Evolutionary conservation across 2,113 vertebrate species (phyloP), one percentile per base, ranked within the genome.

Genomic region (Hippocampus zosterae): DNA sequence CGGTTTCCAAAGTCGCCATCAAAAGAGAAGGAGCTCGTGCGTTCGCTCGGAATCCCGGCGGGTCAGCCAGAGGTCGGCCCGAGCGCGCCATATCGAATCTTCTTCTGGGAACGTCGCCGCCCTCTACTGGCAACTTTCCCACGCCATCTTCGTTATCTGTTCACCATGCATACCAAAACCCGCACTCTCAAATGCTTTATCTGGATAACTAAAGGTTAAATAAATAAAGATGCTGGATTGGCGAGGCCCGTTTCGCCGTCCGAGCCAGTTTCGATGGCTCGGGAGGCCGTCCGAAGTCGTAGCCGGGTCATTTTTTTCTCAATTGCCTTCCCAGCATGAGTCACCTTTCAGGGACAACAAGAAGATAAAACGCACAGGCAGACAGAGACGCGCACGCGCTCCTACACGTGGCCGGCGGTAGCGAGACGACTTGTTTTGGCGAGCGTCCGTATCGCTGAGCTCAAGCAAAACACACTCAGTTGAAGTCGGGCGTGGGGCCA

Each of bases 371-470:
- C 67, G 50, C 56, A 40, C 48, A 33, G 37, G 46, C 48, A 33
- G 37, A 40, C n/a, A 11, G 52, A 18, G n/a, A 15, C 73, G 48
- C 65, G 5, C 64, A 18, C 65, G 13, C 65, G 19, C 42, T 5
- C 70, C 68, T 60, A 79, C 80, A 85, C 80, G 57, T 57, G 80
- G 71, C 65, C 62, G 69, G 56, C 56, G n/a, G 44, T 69, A 65
- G 63, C 63, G 23, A 81, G 72, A 69, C 69, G 84, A 81, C 68
- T 67, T 67, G 65, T 84, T 73, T 82, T 80, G 78, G 75, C 80
- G 73, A 78, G 70, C 66, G 50, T 79, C 75, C 74, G 73, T 16
- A 71, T 78, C 76, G 52, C 76, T 15, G 69, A 63, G 64, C 80
- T 75, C 56, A 82, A 78, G 33, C 60, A 74, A 86, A 82, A 76